These are phyloP conservation scores for Lampris megalopsis DNA, from an alignment of 2,113 vertebrate genomes.

Conservation along the genomic window DNA sequence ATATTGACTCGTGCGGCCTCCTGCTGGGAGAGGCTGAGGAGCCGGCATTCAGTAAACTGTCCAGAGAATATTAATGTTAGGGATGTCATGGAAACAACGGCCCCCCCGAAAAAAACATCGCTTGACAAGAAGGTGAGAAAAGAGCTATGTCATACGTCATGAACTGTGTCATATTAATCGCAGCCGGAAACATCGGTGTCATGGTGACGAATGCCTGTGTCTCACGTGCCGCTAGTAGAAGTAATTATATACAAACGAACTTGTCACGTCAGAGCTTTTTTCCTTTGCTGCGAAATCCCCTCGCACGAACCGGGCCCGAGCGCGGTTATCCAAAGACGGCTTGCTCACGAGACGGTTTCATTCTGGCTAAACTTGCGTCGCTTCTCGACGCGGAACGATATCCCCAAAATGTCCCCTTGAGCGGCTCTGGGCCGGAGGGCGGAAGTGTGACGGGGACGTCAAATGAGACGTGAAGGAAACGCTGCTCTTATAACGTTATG, in stretches of 20 bases:
- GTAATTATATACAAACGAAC: slow-evolving; percentile 77
- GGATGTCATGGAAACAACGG: slow-evolving; percentile 35
- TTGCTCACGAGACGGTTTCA: slow-evolving; percentile 16
- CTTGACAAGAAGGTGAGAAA: slow-evolving; percentile 41
- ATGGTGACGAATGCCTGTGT: slow-evolving; percentile 67
- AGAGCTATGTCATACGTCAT: no score
- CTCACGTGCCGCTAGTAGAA: slow-evolving; percentile 48
- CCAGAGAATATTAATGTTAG: slow-evolving; percentile 40
- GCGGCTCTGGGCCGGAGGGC: not conserved
- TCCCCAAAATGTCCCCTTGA: not conserved
- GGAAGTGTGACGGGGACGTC: no score
- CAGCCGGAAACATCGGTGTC: slow-evolving; percentile 52
- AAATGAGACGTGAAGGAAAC: no score
- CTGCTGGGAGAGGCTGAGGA: slow-evolving; percentile 27
- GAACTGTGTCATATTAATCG: slow-evolving; percentile 54
- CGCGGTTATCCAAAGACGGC: slow-evolving; percentile 34
- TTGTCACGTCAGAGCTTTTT: slow-evolving; percentile 58
- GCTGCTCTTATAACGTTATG: no score
- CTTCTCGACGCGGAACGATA: not conserved
- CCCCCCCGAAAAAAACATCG: slow-evolving; percentile 41
- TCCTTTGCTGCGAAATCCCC: slow-evolving; percentile 65
- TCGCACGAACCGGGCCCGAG: slow-evolving; percentile 36
- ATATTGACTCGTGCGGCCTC: slow-evolving; percentile 39
- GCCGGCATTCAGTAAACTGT: slow-evolving; percentile 27
- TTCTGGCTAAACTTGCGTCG: not conserved